A percentile compares a stretch with the other conserved stretches of the same genome.
phyloP scores from a whole-genome alignment of 2,888 invertebrate genomes.

The Cryptus viduatorius region DNA sequence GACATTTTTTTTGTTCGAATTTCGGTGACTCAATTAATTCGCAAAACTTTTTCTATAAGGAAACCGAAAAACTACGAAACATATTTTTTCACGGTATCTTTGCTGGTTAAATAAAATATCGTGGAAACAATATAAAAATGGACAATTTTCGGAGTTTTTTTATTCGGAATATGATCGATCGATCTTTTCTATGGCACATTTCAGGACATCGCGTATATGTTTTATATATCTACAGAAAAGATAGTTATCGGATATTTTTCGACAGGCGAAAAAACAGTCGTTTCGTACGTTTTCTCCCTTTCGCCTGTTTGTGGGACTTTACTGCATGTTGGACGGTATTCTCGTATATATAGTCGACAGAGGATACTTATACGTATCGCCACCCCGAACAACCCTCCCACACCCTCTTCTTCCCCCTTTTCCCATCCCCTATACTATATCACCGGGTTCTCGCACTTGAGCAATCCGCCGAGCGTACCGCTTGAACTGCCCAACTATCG shows the following conservation, averaged over 20 bases:
- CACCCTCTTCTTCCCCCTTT: background rate
- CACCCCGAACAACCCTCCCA: background rate
- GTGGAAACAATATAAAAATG: too few relatives aligned
- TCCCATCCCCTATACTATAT: conserved; percentile 16
- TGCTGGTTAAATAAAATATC: too few relatives aligned
- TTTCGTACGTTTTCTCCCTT: background rate
- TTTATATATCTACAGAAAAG: background rate
- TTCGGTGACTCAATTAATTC: too few relatives aligned
- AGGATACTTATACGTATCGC: background rate
- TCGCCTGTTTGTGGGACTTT: background rate
- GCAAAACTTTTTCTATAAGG: too few relatives aligned
- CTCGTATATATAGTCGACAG: background rate
- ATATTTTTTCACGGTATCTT: too few relatives aligned
- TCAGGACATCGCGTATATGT: background rate
- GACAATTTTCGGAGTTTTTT: too few relatives aligned
- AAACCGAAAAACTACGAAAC: too few relatives aligned
- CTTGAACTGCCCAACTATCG: conserved; percentile 61
- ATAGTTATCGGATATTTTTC: background rate
- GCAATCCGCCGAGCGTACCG: conserved; percentile 45
- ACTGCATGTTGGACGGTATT: background rate
- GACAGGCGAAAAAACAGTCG: background rate
- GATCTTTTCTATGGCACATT: background rate
- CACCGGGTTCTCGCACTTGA: conserved; percentile 52
- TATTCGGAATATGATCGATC: too few relatives aligned
- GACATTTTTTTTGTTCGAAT: too few relatives aligned